A percentile compares a stretch with the other conserved stretches of the same genome.
These are phyloP conservation scores for Apantesis nais DNA, from an alignment of 2,888 invertebrate genomes.

Conservation along the genomic window DNA sequence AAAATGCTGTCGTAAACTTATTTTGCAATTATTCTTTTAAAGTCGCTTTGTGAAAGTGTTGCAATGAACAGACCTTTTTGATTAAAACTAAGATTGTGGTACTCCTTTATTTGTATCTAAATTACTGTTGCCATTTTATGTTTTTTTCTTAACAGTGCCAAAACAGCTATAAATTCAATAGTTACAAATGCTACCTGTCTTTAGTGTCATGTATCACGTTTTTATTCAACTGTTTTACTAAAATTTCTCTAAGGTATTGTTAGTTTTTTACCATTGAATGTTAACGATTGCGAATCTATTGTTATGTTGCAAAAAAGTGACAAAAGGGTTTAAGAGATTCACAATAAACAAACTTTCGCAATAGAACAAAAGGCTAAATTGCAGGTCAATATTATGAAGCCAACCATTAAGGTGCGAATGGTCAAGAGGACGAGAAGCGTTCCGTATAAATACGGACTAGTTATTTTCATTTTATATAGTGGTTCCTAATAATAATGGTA, in stretches of 20 bases:
- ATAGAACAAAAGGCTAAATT: constrained; percentile 63
- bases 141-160: constrained; percentile 9
- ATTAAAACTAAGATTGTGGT: constrained; percentile 30
- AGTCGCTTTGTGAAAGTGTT: constrained; percentile 72
- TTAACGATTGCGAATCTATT: constrained; percentile 40
- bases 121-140: constrained; percentile 23
- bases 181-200: constrained; percentile 50
- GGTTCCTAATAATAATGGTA: not conserved
- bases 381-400: constrained; percentile 59
- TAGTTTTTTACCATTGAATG: constrained; percentile 27
- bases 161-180: constrained; percentile 16
- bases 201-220: constrained; percentile 52
- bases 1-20: constrained; percentile 65
- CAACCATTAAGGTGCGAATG: constrained; percentile 63
- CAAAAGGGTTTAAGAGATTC: constrained; percentile 70
- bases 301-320: constrained; percentile 58
- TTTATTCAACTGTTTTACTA: constrained; percentile 27
- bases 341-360: constrained; percentile 73
- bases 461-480: constrained; percentile 18
- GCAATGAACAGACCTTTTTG: constrained; percentile 54
- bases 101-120: constrained; percentile 22
- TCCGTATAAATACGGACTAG: constrained; percentile 31
- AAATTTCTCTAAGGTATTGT: constrained; percentile 25
- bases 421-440: constrained; percentile 25
- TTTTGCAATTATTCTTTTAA: constrained; percentile 80